Percentiles rank a stretch among this genome's conserved stretches.
phyloP scores from a whole-genome alignment of 1,140 invertebrate genomes.

The Achatina immaculata region DNA sequence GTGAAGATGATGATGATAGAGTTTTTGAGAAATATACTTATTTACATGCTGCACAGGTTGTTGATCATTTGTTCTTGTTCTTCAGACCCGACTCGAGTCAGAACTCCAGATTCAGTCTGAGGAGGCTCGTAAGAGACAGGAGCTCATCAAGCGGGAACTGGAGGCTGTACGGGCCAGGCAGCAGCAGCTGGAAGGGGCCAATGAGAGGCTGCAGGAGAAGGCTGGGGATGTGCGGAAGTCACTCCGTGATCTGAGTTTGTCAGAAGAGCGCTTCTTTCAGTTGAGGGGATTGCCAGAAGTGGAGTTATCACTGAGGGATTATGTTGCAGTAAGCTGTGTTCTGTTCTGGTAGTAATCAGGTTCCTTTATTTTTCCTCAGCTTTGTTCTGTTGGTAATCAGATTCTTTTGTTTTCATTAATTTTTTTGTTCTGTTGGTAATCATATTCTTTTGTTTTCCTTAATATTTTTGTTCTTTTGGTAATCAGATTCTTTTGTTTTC shows the following conservation, averaged over 20 bases:
- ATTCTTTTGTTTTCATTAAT: too few relatives aligned
- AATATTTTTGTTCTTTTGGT: background rate
- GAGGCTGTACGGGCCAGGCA: conserved; percentile 65
- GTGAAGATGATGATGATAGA: too few relatives aligned
- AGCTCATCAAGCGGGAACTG: conserved; percentile 65
- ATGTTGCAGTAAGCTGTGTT: conserved; percentile 66
- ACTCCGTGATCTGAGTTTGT: conserved; percentile 64
- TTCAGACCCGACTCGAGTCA: conserved; percentile 66
- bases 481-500: background rate
- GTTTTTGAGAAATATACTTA: too few relatives aligned
- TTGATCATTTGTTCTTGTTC: background rate
- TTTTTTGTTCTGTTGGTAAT: too few relatives aligned
- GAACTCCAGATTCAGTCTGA: conserved; percentile 68
- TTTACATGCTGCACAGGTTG: too few relatives aligned
- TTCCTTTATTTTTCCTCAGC: background rate
- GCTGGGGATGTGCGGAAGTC: conserved; percentile 65
- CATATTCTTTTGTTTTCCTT: too few relatives aligned
- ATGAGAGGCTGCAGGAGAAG: conserved; percentile 68
- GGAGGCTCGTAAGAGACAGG: conserved; percentile 65
- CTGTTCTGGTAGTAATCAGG: too few relatives aligned
- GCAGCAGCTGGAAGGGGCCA: conserved; percentile 68
- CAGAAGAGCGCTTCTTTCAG: conserved; percentile 68
- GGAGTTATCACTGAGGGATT: conserved; percentile 68
- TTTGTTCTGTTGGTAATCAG: too few relatives aligned
- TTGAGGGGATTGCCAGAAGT: conserved; percentile 62